Base-by-base conservation (phyloP, 1,140 invertebrate genomes). In the Hycleus phaleratus region DNA sequence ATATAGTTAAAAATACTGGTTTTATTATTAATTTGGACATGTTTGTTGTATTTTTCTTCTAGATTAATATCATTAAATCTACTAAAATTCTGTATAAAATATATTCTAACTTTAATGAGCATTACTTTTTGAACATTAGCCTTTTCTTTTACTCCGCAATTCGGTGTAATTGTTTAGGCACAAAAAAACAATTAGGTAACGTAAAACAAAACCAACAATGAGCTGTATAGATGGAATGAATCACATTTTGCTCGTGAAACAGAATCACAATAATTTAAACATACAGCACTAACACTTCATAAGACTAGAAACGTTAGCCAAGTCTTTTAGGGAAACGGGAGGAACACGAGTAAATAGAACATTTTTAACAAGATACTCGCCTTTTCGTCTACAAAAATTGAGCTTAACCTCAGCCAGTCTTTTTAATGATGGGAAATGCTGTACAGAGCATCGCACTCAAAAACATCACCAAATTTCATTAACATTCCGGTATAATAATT, bases 11-110 rank as follows among this genome's bases (percentile, higher is more conserved):
- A 51, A 53, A 53, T 53, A 53, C 51, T 53, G 51, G 11, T 53
- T 49, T 52, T 45, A 4, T 32, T 32, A 32, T 32, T 32, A 32
- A 32, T 32, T 32, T 53, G 51, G 50, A 53, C 51, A 45, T n/a
- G 9, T 43, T 46, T 53, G 40, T 32, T 32, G 4, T 7, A 32
- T 5, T 32, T 32, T 32, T 32, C 7, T 32, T 32, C 18, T 18
- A 18, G 18, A 18, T 18, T 18, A 18, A 18, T 18, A 32, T 32
- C 32, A 32, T 32, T 32, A 32, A 32, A 32, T 32, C 25, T 53
- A 53, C 51, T 53, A 53, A 53, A 53, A 45, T 24, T 12, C 43
- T 53, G 32, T 32, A 53, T 46, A 53, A 53, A 53, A 53, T 53
- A 53, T 53, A 53, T 45, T 26, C 46, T 46, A 40, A 32, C 32